Evolutionary conservation across 2,797 vertebrate species (phyloP).

Genomic region (Onychomys torridus): DNA sequence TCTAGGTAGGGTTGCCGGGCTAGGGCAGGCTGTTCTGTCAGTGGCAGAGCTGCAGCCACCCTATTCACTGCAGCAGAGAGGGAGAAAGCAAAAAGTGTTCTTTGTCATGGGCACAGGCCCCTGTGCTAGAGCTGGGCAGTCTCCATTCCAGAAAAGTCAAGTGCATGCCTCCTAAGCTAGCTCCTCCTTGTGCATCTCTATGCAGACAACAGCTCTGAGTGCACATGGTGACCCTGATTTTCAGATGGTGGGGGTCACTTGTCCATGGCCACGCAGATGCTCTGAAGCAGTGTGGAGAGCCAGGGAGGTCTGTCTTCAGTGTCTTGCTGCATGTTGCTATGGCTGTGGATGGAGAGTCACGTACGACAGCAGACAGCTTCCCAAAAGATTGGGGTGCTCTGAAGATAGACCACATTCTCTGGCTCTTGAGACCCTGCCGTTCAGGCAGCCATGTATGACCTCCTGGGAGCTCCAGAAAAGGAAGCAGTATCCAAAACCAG

Average conservation of each 20-base stretch:
- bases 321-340: not conserved
- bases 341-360: not conserved
- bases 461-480: not conserved
- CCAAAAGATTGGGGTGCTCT: not conserved
- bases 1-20: not conserved
- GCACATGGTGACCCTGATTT: not conserved
- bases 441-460: not conserved
- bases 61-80: not conserved
- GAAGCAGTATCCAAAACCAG: not conserved
- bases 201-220: not conserved
- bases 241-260: not conserved
- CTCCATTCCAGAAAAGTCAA: not conserved
- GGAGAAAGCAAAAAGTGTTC: not conserved
- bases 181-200: not conserved
- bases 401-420: not conserved
- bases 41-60: not conserved
- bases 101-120: accelerated
- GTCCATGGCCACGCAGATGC: not conserved
- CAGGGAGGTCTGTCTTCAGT: not conserved
- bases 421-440: not conserved
- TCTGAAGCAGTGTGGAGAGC: not conserved
- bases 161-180: not conserved
- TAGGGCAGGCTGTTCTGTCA: not conserved
- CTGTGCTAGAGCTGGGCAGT: not conserved
- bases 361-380: not conserved